Evolutionary conservation across 2,888 invertebrate genomes (phyloP).

Genomic region (Aphidius colemani): DNA sequence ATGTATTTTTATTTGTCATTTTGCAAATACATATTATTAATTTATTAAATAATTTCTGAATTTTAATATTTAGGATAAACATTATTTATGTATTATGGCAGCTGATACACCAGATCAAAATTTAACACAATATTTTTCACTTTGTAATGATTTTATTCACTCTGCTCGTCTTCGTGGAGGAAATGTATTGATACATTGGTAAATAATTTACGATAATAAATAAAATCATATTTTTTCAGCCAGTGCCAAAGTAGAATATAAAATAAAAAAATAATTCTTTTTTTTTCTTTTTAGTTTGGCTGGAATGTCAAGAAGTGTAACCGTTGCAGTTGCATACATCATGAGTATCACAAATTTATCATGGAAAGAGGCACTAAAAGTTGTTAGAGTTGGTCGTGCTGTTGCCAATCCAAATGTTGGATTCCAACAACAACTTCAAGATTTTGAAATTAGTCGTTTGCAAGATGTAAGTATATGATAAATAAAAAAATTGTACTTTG

Average conservation of each 20-base stretch:
- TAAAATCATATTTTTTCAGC: not conserved
- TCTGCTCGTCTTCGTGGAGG: slow-evolving; percentile 87
- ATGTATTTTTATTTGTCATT: not conserved
- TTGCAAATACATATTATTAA: not conserved
- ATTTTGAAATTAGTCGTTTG: slow-evolving; percentile 82
- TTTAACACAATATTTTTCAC: slow-evolving; percentile 87
- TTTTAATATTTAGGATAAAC: slow-evolving; percentile 76
- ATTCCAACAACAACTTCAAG: slow-evolving; percentile 91
- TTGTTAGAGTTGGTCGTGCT: slow-evolving; percentile 87
- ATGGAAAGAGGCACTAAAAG: slow-evolving; percentile 92
- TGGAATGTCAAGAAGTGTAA: slow-evolving; percentile 96
- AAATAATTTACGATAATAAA: slow-evolving; percentile 29
- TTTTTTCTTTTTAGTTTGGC: slow-evolving; percentile 71
- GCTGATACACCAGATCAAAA: slow-evolving; percentile 96
- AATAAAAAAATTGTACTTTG: not conserved
- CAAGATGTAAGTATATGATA: slow-evolving; percentile 66
- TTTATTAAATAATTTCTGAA: slow-evolving; percentile 7
- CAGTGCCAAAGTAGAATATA: not conserved
- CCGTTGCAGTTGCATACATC: slow-evolving; percentile 93
- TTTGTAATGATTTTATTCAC: slow-evolving; percentile 97
- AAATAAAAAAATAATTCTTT: slow-evolving; percentile 12
- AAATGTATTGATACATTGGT: slow-evolving; percentile 94
- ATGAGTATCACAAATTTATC: slow-evolving; percentile 90
- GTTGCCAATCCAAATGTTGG: slow-evolving; percentile 96
- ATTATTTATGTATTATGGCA: slow-evolving; percentile 93